Base-by-base conservation (phyloP, 2,888 invertebrate genomes). In the Nomada fabriciana region DNA sequence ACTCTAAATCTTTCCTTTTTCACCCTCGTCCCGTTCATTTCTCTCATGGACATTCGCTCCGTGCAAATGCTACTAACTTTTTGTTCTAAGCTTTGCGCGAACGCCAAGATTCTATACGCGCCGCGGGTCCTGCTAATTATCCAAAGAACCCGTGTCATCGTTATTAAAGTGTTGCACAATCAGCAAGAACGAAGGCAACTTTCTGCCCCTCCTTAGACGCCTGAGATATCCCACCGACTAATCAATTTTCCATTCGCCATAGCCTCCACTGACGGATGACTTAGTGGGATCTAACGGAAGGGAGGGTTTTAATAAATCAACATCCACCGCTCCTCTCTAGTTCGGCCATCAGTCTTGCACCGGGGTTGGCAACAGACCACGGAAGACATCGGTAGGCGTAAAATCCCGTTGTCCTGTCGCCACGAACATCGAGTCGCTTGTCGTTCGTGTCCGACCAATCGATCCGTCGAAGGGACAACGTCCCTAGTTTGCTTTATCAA, bases 171-270 rank as follows among this genome's bases (percentile, higher is more conserved):
- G 76, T 60, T 79, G 70, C 76, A 76, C 80, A 86, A 88, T 83
- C 82, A 78, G 61, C 55, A 25, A 64, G 55, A 59, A 52, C 36
- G 25, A 59, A 63, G 57, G 68, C 67, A 61, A 74, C 68, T 53
- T 77, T 72, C 42, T 67, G n/a, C 74, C 65, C 52, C 77, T 42
- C 63, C 50, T 20, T 11, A 2, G 18, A 15, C 13, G 50, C 20
- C 57, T 57, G 13, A 52, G 70, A 55, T 63, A 68, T 69, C 67
- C 71, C 59, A 61, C 36, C 57, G 69, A 74, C 88, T 86, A 86
- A 88, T 88, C 88, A 88, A 88, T 88, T 88, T 88, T 72, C 86
- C 82, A 88, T 88, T 88, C 88, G 65, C 72, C 70, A 75, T 81
- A 76, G 61, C n/a, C 67, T 20, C 72, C 63, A 43, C 52, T 86